phyloP scores from a whole-genome alignment of 2,888 invertebrate species.

The Drosophila siamana region DNA sequence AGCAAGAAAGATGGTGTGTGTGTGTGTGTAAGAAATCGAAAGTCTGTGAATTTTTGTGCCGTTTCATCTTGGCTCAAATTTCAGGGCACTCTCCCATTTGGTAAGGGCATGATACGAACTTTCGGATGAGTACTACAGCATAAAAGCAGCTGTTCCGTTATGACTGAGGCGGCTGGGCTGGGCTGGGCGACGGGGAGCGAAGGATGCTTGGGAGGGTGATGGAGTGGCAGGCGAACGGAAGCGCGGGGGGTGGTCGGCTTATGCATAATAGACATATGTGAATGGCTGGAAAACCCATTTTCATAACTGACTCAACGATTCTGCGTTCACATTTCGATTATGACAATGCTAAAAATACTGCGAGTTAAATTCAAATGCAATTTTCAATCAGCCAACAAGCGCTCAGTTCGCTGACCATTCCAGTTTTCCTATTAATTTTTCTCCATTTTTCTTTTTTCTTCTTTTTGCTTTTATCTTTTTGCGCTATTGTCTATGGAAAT shows the following conservation, averaged over 20 bases:
- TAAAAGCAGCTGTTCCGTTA: constrained; percentile 71
- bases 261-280: constrained; percentile 71
- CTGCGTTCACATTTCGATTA: constrained; percentile 59
- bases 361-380: constrained; percentile 60
- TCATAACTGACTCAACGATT: constrained; percentile 58
- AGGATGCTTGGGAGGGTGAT: constrained; percentile 3
- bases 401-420: constrained; percentile 39
- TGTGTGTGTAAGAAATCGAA: constrained; percentile 2
- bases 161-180: constrained; percentile 25
- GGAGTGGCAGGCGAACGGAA: background rate
- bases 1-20: background rate
- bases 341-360: constrained; percentile 75
- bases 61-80: constrained; percentile 39
- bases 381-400: constrained; percentile 59
- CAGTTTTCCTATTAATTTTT: constrained; percentile 19
- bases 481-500: constrained; percentile 68
- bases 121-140: constrained; percentile 50
- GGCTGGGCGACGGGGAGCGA: no score
- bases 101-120: constrained; percentile 55
- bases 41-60: constrained; percentile 12
- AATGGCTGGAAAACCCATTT: constrained; percentile 48
- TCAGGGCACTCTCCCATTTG: constrained; percentile 1
- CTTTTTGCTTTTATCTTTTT: no score
- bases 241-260: constrained; percentile 25
- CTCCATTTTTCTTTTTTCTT: background rate